These are phyloP conservation scores for Corapipo altera DNA, from an alignment of 2,113 vertebrate genomes.

Conservation along the genomic window DNA sequence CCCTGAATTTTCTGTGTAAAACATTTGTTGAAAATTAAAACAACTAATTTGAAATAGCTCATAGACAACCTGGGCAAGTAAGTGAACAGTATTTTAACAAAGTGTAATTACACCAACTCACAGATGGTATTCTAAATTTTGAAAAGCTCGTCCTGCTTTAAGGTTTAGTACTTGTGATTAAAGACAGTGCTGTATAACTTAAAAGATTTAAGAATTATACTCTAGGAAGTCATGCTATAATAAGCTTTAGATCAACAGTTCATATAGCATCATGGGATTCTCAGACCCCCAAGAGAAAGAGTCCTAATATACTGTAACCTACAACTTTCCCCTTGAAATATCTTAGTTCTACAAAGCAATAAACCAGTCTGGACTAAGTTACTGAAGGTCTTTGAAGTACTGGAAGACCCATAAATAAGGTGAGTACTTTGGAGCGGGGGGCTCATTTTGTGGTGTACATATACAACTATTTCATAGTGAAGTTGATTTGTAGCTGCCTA, in stretches of 20 bases:
- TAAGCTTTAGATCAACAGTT: constrained; percentile 72
- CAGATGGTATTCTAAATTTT: not conserved
- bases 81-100: not conserved
- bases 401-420: constrained; percentile 92
- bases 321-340: constrained; percentile 79
- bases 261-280: constrained; percentile 58
- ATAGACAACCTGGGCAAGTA: not conserved
- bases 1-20: not conserved
- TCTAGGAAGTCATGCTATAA: constrained; percentile 60
- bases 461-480: constrained; percentile 84
- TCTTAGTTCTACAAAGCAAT: constrained; percentile 86
- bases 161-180: constrained; percentile 42
- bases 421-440: constrained; percentile 87
- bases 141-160: not conserved
- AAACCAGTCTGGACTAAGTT: constrained; percentile 92
- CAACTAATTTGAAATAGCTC: not conserved
- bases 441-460: constrained; percentile 77
- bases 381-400: constrained; percentile 92
- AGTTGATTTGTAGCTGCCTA: constrained; percentile 88
- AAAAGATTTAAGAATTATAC: constrained; percentile 72
- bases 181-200: constrained; percentile 32
- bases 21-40: not conserved
- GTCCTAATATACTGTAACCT: constrained; percentile 63
- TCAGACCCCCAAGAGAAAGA: constrained; percentile 53
- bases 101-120: not conserved